Conservation (phyloP, 2,113 vertebrate genomes). For the Misgurnus mizolepis region DNA sequence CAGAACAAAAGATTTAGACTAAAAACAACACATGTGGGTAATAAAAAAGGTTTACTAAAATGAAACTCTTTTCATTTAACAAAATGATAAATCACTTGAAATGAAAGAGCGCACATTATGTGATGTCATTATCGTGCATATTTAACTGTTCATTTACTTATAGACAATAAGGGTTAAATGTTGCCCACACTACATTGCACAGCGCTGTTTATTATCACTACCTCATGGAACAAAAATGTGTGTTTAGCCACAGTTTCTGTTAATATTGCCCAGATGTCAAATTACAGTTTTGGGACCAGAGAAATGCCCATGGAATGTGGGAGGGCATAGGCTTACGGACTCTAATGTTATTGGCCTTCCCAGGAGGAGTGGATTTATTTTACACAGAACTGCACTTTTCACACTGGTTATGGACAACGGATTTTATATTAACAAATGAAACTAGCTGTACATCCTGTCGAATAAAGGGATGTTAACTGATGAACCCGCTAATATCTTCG, state of each 20-base stretch:
- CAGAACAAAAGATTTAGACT: no score
- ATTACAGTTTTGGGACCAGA: conserved; percentile 57
- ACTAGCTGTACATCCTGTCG: conserved; percentile 17
- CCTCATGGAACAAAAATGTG: conserved; percentile 35
- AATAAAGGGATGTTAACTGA: conserved; percentile 2
- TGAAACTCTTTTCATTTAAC: no score
- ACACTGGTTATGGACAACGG: conserved; percentile 9
- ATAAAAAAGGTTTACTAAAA: no score
- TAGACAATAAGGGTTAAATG: conserved; percentile 25
- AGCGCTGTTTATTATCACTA: conserved; percentile 48
- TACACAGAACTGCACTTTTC: conserved; percentile 12
- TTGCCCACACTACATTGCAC: conserved; percentile 7
- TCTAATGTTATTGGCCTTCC: conserved; percentile 49
- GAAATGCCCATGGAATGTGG: conserved; percentile 58
- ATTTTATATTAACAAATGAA: conserved; percentile 19
- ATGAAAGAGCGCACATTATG: no score
- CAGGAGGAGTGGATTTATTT: conserved; percentile 40
- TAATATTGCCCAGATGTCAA: conserved; percentile 58
- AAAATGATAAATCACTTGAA: no score
- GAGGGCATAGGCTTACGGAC: conserved; percentile 49
- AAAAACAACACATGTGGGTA: no score
- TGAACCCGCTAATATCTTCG: background rate
- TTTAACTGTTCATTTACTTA: no score
- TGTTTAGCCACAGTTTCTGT: conserved; percentile 48
- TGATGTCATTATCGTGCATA: no score